Conservation (phyloP, 2,888 invertebrate genomes). For the Ophion ellenae region DNA sequence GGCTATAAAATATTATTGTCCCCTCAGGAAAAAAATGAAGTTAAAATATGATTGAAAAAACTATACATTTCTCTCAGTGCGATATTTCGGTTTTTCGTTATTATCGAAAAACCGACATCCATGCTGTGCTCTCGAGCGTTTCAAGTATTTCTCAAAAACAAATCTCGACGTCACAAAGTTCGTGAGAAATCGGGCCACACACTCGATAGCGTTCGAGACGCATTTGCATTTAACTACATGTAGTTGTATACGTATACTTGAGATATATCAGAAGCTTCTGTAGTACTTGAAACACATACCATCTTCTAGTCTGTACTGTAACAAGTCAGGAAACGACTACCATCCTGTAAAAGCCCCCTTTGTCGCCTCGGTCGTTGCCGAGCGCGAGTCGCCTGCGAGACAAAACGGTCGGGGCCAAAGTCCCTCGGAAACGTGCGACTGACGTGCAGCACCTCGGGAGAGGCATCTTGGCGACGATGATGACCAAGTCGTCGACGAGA, state of each 20-base stretch:
- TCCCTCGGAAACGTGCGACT: slow-evolving; percentile 55
- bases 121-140: background rate
- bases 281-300: slow-evolving; percentile 34
- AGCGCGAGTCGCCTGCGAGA: slow-evolving; percentile 26
- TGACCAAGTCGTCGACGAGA: slow-evolving; percentile 62
- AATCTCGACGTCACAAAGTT: background rate
- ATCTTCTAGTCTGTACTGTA: slow-evolving; percentile 32
- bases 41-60: too few relatives aligned
- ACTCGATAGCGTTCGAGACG: slow-evolving; percentile 38
- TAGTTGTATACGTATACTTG: slow-evolving; percentile 21
- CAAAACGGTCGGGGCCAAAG: slow-evolving; percentile 54
- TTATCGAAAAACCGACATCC: background rate
- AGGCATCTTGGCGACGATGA: slow-evolving; percentile 56
- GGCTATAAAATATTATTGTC: too few relatives aligned
- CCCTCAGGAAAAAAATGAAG: too few relatives aligned
- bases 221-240: background rate
- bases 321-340: slow-evolving; percentile 44
- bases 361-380: slow-evolving; percentile 37
- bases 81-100: too few relatives aligned
- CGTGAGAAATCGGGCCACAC: slow-evolving; percentile 37
- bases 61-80: too few relatives aligned
- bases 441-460: slow-evolving; percentile 40
- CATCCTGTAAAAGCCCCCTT: slow-evolving; percentile 57
- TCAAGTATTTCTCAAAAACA: slow-evolving; percentile 4
- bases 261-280: slow-evolving; percentile 39